These are phyloP conservation scores for Archivesica marissinica DNA, from an alignment of 1,140 invertebrate genomes.

Conservation along the genomic window DNA sequence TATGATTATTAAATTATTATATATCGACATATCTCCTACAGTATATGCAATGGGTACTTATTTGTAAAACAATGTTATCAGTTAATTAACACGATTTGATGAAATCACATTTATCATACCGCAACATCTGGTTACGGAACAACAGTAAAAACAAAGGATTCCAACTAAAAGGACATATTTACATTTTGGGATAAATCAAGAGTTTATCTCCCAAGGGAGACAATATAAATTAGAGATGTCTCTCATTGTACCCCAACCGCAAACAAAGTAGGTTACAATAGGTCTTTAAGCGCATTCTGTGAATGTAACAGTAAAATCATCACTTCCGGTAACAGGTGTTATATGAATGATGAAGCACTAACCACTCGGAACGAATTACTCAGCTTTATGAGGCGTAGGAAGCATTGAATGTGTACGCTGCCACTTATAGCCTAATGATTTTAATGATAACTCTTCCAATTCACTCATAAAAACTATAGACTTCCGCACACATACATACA, in stretches of 20 bases:
- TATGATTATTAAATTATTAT: no score
- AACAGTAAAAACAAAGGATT: neutral
- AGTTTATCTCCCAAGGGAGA: slow-evolving; percentile 13
- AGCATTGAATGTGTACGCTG: neutral
- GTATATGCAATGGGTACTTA: no score
- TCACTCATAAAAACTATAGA: slow-evolving; percentile 4
- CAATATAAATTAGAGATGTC: neutral
- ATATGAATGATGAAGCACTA: neutral
- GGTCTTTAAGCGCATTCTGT: no score
- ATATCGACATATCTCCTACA: no score
- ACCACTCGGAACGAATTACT: neutral
- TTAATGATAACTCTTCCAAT: neutral
- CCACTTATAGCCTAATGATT: neutral
- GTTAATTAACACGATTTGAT: no score
- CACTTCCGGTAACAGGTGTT: slow-evolving; percentile 4
- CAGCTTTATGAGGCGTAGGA: slow-evolving; percentile 4
- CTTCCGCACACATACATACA: neutral
- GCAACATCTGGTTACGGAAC: neutral
- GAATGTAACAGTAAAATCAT: neutral
- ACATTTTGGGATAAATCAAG: neutral
- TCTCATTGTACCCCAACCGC: no score
- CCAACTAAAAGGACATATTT: neutral
- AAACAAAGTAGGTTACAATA: no score
- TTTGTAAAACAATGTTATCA: no score
- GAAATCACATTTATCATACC: no score